phyloP scores from a whole-genome alignment of 2,113 vertebrate species.

The Pelusios castaneus region DNA sequence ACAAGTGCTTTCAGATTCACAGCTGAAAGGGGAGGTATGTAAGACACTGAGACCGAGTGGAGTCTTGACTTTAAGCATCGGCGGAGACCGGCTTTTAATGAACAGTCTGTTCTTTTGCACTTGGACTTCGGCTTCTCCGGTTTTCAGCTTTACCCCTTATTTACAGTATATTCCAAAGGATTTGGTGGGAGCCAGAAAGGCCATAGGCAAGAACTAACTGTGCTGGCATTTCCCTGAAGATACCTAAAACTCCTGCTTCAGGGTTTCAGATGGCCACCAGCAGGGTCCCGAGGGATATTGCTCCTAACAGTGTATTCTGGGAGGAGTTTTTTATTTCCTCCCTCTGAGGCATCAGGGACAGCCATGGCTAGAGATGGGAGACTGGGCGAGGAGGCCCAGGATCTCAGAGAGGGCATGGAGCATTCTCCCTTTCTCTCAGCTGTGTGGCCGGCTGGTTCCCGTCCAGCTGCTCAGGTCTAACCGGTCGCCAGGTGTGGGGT shows the following conservation, averaged over 20 bases:
- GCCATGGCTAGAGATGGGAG: not conserved
- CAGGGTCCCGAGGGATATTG: too few relatives aligned
- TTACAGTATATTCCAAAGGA: slow-evolving; percentile 10
- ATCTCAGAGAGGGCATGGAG: not conserved
- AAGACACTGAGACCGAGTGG: not conserved
- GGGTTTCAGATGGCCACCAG: not conserved
- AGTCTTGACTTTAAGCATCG: accelerated
- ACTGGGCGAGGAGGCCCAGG: not conserved
- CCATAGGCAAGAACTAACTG: not conserved
- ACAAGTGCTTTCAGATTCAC: not conserved
- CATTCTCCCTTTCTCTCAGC: too few relatives aligned
- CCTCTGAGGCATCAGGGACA: too few relatives aligned
- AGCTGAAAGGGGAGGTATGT: not conserved
- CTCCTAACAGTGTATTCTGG: not conserved
- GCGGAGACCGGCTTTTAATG: accelerated
- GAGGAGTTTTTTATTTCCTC: not conserved
- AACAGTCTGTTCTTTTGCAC: not conserved
- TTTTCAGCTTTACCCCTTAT: slow-evolving; percentile 39
- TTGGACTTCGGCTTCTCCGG: slow-evolving; percentile 3
- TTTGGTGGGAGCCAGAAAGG: slow-evolving; percentile 40
- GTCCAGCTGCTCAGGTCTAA: not conserved
- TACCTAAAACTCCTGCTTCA: not conserved
- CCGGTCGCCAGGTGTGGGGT: not conserved
- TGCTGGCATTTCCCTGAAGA: not conserved
- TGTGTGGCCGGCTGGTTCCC: too few relatives aligned